These are phyloP conservation scores for Danio jaintianensis DNA, from an alignment of 2,797 vertebrate species.

Conservation along the genomic window DNA sequence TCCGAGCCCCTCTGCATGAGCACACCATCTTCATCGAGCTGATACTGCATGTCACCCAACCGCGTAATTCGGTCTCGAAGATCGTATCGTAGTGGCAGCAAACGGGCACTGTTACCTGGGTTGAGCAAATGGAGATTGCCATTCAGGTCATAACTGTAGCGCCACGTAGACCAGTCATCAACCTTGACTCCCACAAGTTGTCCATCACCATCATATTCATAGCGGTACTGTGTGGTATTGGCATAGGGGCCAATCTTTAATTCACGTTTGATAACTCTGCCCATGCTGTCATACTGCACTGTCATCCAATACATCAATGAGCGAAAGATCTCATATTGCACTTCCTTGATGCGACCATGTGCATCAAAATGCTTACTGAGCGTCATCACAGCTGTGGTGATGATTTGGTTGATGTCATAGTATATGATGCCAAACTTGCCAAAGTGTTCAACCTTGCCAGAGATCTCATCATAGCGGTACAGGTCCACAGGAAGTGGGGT, in stretches of 20 bases:
- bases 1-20: slow-evolving; percentile 85
- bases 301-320: slow-evolving; percentile 95
- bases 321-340: slow-evolving; percentile 90
- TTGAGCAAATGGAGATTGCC: slow-evolving; percentile 89
- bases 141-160: slow-evolving; percentile 89
- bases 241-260: slow-evolving; percentile 89
- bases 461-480: slow-evolving; percentile 90
- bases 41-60: slow-evolving; percentile 87
- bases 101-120: slow-evolving; percentile 85
- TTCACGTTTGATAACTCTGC: slow-evolving; percentile 87
- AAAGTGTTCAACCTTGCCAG: slow-evolving; percentile 90
- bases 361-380: slow-evolving; percentile 91
- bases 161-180: slow-evolving; percentile 88
- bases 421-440: slow-evolving; percentile 92
- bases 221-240: slow-evolving; percentile 91
- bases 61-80: slow-evolving; percentile 87
- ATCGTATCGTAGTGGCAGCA: slow-evolving; percentile 88
- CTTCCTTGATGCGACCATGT: slow-evolving; percentile 89
- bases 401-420: slow-evolving; percentile 91
- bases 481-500: slow-evolving; percentile 88
- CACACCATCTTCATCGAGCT: slow-evolving; percentile 87
- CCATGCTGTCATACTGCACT: slow-evolving; percentile 90
- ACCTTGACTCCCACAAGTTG: slow-evolving; percentile 86
- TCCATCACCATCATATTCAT: slow-evolving; percentile 88
- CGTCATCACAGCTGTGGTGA: slow-evolving; percentile 90